Percentiles rank a stretch among this genome's conserved stretches.
phyloP scores from a whole-genome alignment of 2,113 vertebrate species.

The Myiagra hebetior region DNA sequence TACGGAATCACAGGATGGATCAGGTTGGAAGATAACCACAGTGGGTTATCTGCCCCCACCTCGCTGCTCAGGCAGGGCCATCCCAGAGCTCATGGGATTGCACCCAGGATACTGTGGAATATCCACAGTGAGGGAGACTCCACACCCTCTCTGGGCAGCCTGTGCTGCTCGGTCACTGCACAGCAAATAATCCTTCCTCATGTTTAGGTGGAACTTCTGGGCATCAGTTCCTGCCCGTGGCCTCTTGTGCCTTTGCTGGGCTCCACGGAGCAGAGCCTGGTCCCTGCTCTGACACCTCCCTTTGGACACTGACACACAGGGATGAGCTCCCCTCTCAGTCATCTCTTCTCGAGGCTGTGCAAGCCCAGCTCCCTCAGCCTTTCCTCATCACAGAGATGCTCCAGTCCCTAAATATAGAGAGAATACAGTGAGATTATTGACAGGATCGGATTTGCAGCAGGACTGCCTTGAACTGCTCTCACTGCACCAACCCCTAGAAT shows the following conservation, averaged over 20 bases:
- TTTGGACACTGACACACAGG: background rate
- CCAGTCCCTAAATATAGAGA: background rate
- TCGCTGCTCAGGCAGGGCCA: background rate
- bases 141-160: background rate
- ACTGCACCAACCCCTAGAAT: background rate
- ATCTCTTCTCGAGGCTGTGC: background rate
- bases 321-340: background rate
- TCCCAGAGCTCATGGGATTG: rapidly evolving
- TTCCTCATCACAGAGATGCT: background rate
- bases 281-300: background rate
- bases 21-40: background rate
- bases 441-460: background rate
- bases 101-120: background rate
- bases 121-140: background rate
- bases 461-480: background rate
- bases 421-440: background rate
- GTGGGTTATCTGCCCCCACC: background rate
- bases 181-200: background rate
- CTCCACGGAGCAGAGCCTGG: background rate
- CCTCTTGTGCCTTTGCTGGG: background rate
- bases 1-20: background rate
- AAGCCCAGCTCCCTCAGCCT: background rate
- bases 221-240: background rate
- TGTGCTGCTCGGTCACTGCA: background rate
- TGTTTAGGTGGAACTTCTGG: background rate